Evolutionary conservation across 2,888 invertebrate genomes (phyloP).

Genomic region (Nephrotoma guestfalica): DNA sequence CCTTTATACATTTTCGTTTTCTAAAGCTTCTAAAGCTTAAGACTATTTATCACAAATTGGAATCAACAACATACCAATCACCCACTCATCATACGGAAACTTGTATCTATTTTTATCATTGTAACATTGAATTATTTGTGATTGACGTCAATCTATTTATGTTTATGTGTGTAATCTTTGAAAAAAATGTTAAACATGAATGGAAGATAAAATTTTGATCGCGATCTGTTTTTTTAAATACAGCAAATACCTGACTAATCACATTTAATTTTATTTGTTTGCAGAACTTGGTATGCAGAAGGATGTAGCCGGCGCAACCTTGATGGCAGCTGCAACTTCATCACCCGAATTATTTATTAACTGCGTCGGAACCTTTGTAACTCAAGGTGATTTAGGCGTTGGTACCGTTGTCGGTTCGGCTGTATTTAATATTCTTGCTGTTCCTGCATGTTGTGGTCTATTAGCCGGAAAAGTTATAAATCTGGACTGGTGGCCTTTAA

Average conservation of each 20-base stretch:
- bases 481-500: slow-evolving; percentile 65
- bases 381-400: slow-evolving; percentile 60
- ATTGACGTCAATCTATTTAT: background rate
- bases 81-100: background rate
- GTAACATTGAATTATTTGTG: background rate
- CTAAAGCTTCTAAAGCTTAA: too few species aligned
- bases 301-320: slow-evolving; percentile 78
- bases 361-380: slow-evolving; percentile 65
- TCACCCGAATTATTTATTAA: slow-evolving; percentile 79
- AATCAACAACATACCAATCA: too few species aligned
- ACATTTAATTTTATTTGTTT: background rate
- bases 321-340: slow-evolving; percentile 82
- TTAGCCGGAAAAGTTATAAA: slow-evolving; percentile 46
- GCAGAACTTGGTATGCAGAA: slow-evolving; percentile 47
- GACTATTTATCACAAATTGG: too few species aligned
- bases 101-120: background rate
- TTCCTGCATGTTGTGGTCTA: slow-evolving; percentile 59
- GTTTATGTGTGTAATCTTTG: background rate
- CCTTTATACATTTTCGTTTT: too few species aligned
- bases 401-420: slow-evolving; percentile 66
- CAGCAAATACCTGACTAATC: background rate
- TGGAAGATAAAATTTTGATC: background rate
- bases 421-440: slow-evolving; percentile 62
- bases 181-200: too few species aligned
- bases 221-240: background rate